These are phyloP conservation scores for Nysson spinosus DNA, from an alignment of 2,888 invertebrate genomes.

Conservation along the genomic window DNA sequence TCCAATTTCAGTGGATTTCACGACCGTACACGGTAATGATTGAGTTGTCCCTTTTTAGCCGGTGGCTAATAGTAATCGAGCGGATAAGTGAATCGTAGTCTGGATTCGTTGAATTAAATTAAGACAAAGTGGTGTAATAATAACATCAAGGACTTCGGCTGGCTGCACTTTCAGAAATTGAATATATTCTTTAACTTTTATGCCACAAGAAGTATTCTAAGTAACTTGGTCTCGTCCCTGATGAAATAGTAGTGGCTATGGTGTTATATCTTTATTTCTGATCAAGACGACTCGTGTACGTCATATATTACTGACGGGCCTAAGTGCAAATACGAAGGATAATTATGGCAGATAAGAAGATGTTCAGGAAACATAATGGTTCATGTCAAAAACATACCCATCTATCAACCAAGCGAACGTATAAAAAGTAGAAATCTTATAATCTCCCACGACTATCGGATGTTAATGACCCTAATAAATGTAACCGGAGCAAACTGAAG, in stretches of 20 bases:
- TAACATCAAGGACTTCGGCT: too few relatives aligned
- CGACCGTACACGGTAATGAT: constrained; percentile 19
- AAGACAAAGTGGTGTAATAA: not conserved
- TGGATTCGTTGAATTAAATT: not conserved
- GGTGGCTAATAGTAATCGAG: constrained; percentile 9
- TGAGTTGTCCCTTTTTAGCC: constrained; percentile 7
- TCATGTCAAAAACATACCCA: constrained; percentile 30
- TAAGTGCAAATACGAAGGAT: not conserved
- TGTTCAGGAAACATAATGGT: too few relatives aligned
- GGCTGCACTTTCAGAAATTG: too few relatives aligned
- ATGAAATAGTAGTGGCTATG: too few relatives aligned
- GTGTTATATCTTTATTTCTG: too few relatives aligned
- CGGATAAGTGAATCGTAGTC: not conserved
- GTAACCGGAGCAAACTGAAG: constrained; percentile 65
- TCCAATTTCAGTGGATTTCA: constrained; percentile 33
- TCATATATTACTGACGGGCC: too few relatives aligned
- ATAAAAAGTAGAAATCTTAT: constrained; percentile 18
- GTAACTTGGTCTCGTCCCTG: too few relatives aligned
- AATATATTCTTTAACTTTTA: too few relatives aligned
- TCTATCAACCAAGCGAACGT: constrained; percentile 26
- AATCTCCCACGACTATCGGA: constrained; percentile 61
- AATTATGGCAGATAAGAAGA: constrained; percentile 31
- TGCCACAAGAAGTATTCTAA: too few relatives aligned
- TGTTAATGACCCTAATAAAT: constrained; percentile 74
- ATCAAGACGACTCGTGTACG: too few relatives aligned